A percentile compares a stretch with the other conserved stretches of the same genome.
Conservation (phyloP, 2,113 vertebrate species). For the Mastomys natalensis region DNA sequence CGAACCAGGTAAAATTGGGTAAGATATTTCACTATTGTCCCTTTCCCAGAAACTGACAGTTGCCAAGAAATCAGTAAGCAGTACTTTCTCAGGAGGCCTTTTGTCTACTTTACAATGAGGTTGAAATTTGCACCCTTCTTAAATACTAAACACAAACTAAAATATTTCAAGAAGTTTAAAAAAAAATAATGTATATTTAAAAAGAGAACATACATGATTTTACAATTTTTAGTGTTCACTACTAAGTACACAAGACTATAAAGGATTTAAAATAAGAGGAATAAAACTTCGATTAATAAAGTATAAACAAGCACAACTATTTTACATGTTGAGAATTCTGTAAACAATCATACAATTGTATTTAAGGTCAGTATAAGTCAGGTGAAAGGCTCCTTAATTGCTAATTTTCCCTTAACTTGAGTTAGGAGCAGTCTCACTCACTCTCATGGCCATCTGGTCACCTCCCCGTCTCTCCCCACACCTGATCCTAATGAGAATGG, state of each 20-base stretch:
- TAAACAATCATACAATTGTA: conserved; percentile 24
- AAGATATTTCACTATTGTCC: neutral
- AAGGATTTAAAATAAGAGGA: conserved; percentile 47
- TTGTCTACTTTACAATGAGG: neutral
- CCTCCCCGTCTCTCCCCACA: no score
- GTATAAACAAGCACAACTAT: neutral
- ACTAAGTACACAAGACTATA: conserved; percentile 33
- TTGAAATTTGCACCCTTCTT: conserved; percentile 42
- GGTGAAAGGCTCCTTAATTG: conserved; percentile 14
- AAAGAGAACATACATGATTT: conserved; percentile 36
- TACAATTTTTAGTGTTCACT: neutral
- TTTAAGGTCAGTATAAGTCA: neutral
- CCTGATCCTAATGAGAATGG: no score
- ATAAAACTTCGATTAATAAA: conserved; percentile 20
- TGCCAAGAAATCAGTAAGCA: neutral
- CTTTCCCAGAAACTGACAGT: neutral
- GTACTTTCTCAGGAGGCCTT: neutral
- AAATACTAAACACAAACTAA: conserved; percentile 28
- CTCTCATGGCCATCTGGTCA: no score
- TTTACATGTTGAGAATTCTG: conserved; percentile 23
- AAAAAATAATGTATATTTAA: conserved; percentile 10
- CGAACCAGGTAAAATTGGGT: neutral
- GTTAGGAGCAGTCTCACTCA: no score
- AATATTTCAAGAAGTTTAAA: conserved; percentile 54
- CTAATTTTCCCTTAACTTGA: neutral